A percentile compares a stretch with the other conserved stretches of the same genome.
These are phyloP conservation scores for Vireo altiloquus DNA, from an alignment of 2,113 vertebrate species.

Conservation along the genomic window DNA sequence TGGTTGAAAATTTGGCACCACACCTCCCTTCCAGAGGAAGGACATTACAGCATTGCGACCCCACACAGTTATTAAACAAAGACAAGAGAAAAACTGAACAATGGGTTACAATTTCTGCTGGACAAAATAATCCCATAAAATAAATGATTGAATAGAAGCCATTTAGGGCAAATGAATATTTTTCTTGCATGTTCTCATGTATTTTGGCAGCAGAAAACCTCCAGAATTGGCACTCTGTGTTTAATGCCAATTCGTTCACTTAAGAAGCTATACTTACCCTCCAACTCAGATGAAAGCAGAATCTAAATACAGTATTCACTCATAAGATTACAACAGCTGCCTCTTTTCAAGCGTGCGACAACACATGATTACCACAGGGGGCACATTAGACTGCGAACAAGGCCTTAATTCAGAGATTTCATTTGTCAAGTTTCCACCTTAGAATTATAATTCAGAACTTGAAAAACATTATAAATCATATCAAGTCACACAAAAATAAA, in stretches of 20 bases:
- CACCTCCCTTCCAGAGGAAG: not conserved
- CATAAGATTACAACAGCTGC: not conserved
- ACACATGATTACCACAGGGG: not conserved
- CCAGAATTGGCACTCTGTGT: not conserved
- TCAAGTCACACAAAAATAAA: not conserved
- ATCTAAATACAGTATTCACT: not conserved
- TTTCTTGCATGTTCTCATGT: not conserved
- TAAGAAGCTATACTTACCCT: not conserved
- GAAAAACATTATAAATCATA: not conserved
- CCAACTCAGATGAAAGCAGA: not conserved
- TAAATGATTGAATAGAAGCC: not conserved
- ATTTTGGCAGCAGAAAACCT: not conserved
- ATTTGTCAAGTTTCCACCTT: not conserved
- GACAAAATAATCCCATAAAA: not conserved
- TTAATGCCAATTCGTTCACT: not conserved
- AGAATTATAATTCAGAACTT: not conserved
- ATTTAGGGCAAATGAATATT: not conserved
- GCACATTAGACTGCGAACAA: not conserved
- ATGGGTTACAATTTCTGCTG: not conserved
- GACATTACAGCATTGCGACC: not conserved
- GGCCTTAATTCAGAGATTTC: not conserved
- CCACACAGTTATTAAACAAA: not conserved
- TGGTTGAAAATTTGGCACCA: not conserved
- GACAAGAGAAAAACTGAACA: not conserved
- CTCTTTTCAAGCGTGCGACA: not conserved